Conservation (phyloP, 1,140 invertebrate genomes). For the Drosophila novamexicana region DNA sequence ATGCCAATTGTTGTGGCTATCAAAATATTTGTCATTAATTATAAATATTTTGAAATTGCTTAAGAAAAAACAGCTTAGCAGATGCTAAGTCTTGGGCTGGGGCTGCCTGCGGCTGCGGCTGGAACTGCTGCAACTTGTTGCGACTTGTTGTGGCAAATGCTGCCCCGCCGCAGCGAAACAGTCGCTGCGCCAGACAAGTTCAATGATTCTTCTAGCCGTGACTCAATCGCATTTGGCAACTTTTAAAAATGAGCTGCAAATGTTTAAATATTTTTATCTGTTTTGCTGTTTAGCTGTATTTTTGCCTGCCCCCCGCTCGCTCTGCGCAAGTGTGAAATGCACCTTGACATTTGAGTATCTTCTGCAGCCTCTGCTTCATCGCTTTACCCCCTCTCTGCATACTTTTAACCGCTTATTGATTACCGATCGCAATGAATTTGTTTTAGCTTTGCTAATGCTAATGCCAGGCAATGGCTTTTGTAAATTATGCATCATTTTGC, state of each 20-base stretch:
- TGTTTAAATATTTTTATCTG: constrained; percentile 53
- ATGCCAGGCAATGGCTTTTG: constrained; percentile 38
- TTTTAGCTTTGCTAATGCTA: constrained; percentile 25
- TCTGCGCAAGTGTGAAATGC: constrained; percentile 73
- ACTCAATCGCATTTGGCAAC: constrained; percentile 57
- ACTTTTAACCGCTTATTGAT: constrained; percentile 30
- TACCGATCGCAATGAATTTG: constrained; percentile 37
- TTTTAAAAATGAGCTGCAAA: constrained; percentile 71
- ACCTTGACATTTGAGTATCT: constrained; percentile 75
- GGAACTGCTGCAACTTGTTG: constrained; percentile 60
- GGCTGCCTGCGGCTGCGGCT: constrained; percentile 20
- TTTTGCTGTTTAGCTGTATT: background rate
- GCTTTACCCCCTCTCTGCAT: constrained; percentile 22
- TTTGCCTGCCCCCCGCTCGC: background rate
- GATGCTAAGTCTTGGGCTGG: constrained; percentile 41
- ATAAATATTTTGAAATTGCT: constrained; percentile 79
- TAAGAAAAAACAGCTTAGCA: constrained; percentile 24
- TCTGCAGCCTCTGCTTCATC: background rate
- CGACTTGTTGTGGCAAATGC: constrained; percentile 18
- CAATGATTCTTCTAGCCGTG: constrained; percentile 72
- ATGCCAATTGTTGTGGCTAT: constrained; percentile 76
- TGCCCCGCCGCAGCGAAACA: background rate
- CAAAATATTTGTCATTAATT: constrained; percentile 80
- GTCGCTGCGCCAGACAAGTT: constrained; percentile 64
- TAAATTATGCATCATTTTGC: constrained; percentile 43